Evolutionary conservation across 2,888 invertebrate species (phyloP).

Genomic region (Meandrusa payeni): DNA sequence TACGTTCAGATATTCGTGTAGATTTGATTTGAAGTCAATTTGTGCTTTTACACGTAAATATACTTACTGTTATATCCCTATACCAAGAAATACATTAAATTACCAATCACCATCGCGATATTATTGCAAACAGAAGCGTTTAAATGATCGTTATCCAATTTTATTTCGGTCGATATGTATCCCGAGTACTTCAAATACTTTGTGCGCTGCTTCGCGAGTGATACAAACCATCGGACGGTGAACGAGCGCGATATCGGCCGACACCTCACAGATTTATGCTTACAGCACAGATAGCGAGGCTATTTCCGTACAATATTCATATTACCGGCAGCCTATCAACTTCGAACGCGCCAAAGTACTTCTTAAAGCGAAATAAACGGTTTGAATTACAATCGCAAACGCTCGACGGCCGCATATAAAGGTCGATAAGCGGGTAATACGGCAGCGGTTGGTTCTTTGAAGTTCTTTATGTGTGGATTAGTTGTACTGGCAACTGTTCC

Average conservation of each 20-base stretch:
- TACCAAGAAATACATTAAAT: too few species aligned
- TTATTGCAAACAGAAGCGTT: constrained; percentile 10
- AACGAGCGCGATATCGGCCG: constrained; percentile 71
- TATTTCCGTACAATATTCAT: constrained; percentile 72
- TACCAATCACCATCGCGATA: too few species aligned
- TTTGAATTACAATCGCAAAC: constrained; percentile 44
- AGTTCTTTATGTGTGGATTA: constrained; percentile 25
- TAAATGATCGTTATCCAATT: constrained; percentile 15
- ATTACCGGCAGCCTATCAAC: constrained; percentile 70
- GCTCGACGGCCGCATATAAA: constrained; percentile 32
- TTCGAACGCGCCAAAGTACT: constrained; percentile 67
- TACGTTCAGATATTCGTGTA: too few species aligned
- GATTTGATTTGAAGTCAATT: too few species aligned
- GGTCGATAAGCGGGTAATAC: constrained; percentile 14
- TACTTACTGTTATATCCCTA: too few species aligned
- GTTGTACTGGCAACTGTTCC: constrained; percentile 25
- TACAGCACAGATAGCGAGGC: constrained; percentile 53
- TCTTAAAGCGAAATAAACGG: constrained; percentile 50
- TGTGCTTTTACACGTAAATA: too few species aligned
- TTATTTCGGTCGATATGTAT: constrained; percentile 19
- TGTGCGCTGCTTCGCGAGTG: constrained; percentile 74
- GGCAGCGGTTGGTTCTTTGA: constrained; percentile 21
- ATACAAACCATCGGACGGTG: constrained; percentile 74
- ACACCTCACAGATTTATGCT: constrained; percentile 74
- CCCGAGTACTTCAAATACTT: constrained; percentile 58